Conservation (phyloP, 2,888 invertebrate genomes). For the Leptodirus hochenwartii region DNA sequence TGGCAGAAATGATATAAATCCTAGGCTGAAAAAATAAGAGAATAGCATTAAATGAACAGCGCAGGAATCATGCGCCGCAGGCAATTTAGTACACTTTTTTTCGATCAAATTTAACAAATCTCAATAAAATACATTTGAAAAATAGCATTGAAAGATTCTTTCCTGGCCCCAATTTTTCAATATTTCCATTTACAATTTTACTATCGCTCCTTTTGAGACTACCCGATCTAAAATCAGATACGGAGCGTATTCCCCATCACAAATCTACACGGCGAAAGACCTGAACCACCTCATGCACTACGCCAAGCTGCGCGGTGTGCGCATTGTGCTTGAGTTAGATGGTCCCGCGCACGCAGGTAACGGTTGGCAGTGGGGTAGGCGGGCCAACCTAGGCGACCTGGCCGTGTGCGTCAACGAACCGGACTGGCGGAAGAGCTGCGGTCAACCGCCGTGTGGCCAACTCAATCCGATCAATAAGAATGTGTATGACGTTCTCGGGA, state of each 20-base stretch:
- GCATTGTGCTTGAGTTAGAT: constrained; percentile 77
- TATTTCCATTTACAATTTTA: too few species aligned
- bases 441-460: constrained; percentile 75
- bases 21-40: too few species aligned
- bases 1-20: too few species aligned
- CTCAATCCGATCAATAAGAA: constrained; percentile 60
- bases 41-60: too few species aligned
- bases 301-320: constrained; percentile 61
- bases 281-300: constrained; percentile 51
- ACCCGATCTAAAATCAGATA: constrained; percentile 32
- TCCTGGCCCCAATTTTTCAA: too few species aligned
- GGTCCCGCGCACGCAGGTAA: constrained; percentile 73
- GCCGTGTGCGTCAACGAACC: constrained; percentile 45
- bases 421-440: constrained; percentile 54
- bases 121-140: too few species aligned
- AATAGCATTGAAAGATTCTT: too few species aligned
- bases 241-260: constrained; percentile 51
- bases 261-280: constrained; percentile 49
- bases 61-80: too few species aligned
- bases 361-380: constrained; percentile 69
- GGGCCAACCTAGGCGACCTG: constrained; percentile 39
- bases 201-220: too few species aligned
- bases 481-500: constrained; percentile 44
- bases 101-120: too few species aligned
- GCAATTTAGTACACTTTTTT: too few species aligned